A percentile compares a stretch with the other conserved stretches of the same genome.
Evolutionary conservation across 2,797 vertebrate genomes (phyloP).

Genomic region (Gymnoscopelus braueri): DNA sequence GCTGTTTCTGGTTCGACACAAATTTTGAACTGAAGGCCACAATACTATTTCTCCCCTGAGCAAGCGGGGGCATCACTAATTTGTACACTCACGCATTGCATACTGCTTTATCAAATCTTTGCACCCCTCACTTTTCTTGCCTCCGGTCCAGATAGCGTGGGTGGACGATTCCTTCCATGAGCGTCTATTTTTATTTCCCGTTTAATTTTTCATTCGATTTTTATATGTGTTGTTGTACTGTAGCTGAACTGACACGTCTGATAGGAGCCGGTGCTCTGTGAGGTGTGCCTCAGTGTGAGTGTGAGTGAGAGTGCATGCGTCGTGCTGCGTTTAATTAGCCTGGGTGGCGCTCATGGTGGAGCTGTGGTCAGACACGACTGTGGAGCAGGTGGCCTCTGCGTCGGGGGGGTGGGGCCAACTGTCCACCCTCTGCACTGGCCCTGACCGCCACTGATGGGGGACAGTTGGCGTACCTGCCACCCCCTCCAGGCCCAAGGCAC

Average conservation of each 20-base stretch:
- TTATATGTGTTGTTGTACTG: slow-evolving; percentile 61
- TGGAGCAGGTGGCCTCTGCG: slow-evolving; percentile 75
- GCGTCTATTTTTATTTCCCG: too few relatives aligned
- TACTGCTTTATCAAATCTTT: slow-evolving; percentile 58
- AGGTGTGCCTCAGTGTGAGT: slow-evolving; percentile 64
- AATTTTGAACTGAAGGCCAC: too few relatives aligned
- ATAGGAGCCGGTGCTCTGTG: slow-evolving; percentile 46
- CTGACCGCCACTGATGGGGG: slow-evolving; percentile 30
- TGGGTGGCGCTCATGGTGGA: slow-evolving; percentile 49
- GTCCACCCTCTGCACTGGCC: slow-evolving; percentile 40
- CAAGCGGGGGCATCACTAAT: too few relatives aligned
- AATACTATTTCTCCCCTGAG: too few relatives aligned
- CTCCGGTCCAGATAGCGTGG: slow-evolving; percentile 48
- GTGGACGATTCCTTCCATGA: slow-evolving; percentile 19
- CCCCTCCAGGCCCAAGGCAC: slow-evolving; percentile 29
- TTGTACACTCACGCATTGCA: not conserved
- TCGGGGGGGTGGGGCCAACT: slow-evolving; percentile 43
- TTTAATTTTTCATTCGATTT: slow-evolving; percentile 37
- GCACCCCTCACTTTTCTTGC: slow-evolving; percentile 50
- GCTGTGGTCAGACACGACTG: slow-evolving; percentile 62
- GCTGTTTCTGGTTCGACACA: too few relatives aligned
- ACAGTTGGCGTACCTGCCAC: slow-evolving; percentile 47
- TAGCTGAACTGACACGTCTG: slow-evolving; percentile 59
- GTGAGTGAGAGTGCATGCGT: slow-evolving; percentile 65
- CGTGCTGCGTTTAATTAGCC: slow-evolving; percentile 78